Evolutionary conservation across 2,797 vertebrate species (phyloP), one percentile per base, ranked within the genome.

Genomic region (Hapalemur alaotrensis): DNA sequence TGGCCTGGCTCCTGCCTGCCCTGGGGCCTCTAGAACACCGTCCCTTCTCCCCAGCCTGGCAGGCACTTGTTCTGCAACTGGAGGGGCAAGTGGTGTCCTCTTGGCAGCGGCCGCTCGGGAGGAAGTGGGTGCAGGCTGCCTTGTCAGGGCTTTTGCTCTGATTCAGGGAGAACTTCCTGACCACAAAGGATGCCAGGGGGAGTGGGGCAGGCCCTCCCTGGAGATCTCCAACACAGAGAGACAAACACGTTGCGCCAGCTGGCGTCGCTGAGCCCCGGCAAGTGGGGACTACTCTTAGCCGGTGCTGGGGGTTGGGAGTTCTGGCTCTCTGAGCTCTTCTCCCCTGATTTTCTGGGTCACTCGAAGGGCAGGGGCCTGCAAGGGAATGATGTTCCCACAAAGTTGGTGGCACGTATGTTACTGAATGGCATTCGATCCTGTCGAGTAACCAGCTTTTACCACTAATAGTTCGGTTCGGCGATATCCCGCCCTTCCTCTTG

Each of bases 191-290:
- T 30, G 43, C 10, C 12, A 57, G 20, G 32, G 38, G 91, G 41
- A 80, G 61, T 46, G 43, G 43, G 28, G 13, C 30, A 15, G 63
- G 75, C 75, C 81, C 80, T 79, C 95, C 97, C 95, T 98, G 89
- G 97, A 97, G 96, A 98, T 96, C 84, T 93, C 97, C 93, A 97
- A 96, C 89, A 95, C 83, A 97, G 50, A 96, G 14, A 89, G 28
- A 78, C 84, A 97, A 97, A 97, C 91, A 97, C 12, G 14, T 50
- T 18, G 0, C 32, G 43, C 90, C 2, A 1, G 8, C 82, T 65
- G 63, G 32, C 32, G 17, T 48, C 20, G 20, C 18, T 15, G 30
- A 78, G 35, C 32, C 67, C 91, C 30, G 15, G 52, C 25, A 22
- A 61, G 79, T 2, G 1, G 35, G 2, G 9, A 15, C 25, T 7